Percentiles rank a stretch among this genome's conserved stretches.
Conservation (phyloP, 2,113 vertebrate species). For the Ia io region DNA sequence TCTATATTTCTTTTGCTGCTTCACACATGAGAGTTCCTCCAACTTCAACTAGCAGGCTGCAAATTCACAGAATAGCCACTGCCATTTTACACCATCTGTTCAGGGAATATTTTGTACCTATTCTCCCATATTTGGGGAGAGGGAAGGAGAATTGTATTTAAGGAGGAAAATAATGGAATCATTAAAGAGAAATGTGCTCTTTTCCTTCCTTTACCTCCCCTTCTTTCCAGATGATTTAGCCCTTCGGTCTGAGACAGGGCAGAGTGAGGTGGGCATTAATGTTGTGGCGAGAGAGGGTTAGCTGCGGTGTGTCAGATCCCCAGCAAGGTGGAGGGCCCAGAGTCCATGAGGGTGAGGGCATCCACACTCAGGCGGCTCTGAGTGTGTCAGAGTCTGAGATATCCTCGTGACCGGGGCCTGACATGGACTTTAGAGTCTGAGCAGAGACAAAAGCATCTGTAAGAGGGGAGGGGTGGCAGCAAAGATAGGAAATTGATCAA, state of each 20-base stretch:
- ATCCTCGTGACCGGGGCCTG: neutral
- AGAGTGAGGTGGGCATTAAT: neutral
- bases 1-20: neutral
- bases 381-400: neutral
- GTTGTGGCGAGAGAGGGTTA: neutral
- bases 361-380: fast-evolving
- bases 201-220: neutral
- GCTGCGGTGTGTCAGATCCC: neutral
- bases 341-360: neutral
- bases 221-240: neutral
- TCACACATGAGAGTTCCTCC: neutral
- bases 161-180: neutral
- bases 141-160: neutral
- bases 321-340: neutral
- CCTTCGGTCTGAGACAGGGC: neutral
- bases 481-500: neutral
- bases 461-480: neutral
- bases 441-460: neutral
- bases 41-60: neutral
- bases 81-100: slow-evolving; percentile 12
- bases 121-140: neutral
- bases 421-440: neutral
- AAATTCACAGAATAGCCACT: slow-evolving; percentile 19
- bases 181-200: neutral
- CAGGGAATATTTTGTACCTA: neutral